Conservation (phyloP, 2,888 invertebrate genomes). For the Tethea ocularis region DNA sequence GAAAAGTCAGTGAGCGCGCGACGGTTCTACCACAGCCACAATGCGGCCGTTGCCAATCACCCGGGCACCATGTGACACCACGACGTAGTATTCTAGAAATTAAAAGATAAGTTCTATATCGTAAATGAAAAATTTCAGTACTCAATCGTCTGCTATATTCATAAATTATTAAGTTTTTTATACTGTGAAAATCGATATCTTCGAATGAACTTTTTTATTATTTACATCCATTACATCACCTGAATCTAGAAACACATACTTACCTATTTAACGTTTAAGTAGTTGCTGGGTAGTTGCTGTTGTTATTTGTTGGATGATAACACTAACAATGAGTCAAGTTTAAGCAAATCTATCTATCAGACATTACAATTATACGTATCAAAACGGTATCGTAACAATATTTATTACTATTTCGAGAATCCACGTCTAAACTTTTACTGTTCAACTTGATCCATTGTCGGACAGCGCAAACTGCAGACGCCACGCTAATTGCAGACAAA, state of each 20-base stretch:
- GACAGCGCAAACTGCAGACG: conserved; percentile 34
- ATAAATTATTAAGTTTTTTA: too few relatives aligned
- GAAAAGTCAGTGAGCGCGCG: conserved; percentile 57
- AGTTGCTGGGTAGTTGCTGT: too few relatives aligned
- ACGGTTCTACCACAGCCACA: conserved; percentile 29
- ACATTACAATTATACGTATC: conserved; percentile 16
- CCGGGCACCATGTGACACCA: conserved; percentile 37
- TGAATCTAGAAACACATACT: too few relatives aligned
- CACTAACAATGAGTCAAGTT: too few relatives aligned
- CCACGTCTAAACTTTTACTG: conserved; percentile 47
- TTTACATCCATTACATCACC: too few relatives aligned
- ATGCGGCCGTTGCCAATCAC: conserved; percentile 48
- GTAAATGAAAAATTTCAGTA: too few relatives aligned
- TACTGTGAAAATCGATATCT: too few relatives aligned
- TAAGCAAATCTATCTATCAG: too few relatives aligned
- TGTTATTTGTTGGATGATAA: too few relatives aligned
- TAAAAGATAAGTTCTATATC: conserved; percentile 5
- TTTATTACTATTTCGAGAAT: conserved; percentile 30
- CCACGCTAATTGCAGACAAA: conserved; percentile 65
- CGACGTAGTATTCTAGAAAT: conserved; percentile 21
- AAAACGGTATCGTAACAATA: conserved; percentile 20
- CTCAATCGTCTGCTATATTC: too few relatives aligned
- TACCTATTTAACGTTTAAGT: too few relatives aligned
- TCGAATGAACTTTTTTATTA: too few relatives aligned
- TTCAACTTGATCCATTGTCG: conserved; percentile 51